A percentile compares a stretch with the other conserved stretches of the same genome.
Conservation (phyloP, 2,888 invertebrate species). For the Lasioglossum calceatum region DNA sequence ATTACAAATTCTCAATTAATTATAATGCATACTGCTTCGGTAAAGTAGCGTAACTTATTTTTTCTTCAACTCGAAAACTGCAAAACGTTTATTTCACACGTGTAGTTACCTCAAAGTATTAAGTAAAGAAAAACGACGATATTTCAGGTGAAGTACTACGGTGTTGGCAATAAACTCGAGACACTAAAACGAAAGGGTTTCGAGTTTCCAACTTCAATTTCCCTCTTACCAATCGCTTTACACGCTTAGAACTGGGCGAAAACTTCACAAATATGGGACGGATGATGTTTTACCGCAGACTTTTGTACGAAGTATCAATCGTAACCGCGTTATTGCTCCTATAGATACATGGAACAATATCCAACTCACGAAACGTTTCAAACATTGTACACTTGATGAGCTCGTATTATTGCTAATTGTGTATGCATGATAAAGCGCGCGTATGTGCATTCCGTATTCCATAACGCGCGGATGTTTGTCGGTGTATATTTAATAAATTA, state of each 20-base stretch:
- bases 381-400: constrained; percentile 16
- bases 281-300: constrained; percentile 18
- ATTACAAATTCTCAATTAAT: not conserved
- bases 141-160: not conserved
- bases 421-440: constrained; percentile 32
- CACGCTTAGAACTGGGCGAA: constrained; percentile 25
- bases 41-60: not conserved
- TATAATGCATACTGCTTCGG: not conserved
- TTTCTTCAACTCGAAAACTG: not conserved
- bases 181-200: constrained; percentile 5
- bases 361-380: not conserved
- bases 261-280: constrained; percentile 15
- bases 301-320: constrained; percentile 27
- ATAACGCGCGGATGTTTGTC: constrained; percentile 4
- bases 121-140: not conserved
- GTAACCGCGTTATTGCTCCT: constrained; percentile 19
- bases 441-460: constrained; percentile 13
- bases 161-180: constrained; percentile 9
- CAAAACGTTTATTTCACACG: no score
- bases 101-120: not conserved
- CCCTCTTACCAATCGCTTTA: not conserved
- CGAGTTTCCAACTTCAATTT: constrained; percentile 13
- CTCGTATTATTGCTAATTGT: constrained; percentile 39
- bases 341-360: not conserved
- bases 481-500: constrained; percentile 28